A percentile compares a stretch with the other conserved stretches of the same genome.
phyloP scores from a whole-genome alignment of 2,113 vertebrate genomes.

The Pampusana beccarii region DNA sequence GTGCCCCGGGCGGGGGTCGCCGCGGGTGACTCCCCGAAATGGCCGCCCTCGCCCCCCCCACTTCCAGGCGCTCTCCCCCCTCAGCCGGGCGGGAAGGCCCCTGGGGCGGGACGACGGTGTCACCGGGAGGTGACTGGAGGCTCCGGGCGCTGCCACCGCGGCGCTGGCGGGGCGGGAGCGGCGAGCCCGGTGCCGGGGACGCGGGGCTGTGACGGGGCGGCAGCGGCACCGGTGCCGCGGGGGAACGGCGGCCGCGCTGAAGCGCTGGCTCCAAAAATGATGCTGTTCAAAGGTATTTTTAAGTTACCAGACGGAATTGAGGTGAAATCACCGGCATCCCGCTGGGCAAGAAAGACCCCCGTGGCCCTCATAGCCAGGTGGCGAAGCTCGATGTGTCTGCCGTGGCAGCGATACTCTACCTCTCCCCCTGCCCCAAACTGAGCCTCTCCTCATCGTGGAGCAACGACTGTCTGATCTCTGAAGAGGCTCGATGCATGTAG shows the following conservation, averaged over 20 bases:
- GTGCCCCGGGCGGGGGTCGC: neutral
- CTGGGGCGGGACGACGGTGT: neutral
- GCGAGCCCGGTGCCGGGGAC: neutral
- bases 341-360: rapidly evolving
- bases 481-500: rapidly evolving
- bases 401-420: rapidly evolving
- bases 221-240: neutral
- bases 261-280: neutral
- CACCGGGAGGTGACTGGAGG: neutral
- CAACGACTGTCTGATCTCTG: rapidly evolving
- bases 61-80: too few relatives aligned
- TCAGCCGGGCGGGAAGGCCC: too few relatives aligned
- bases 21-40: neutral
- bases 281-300: neutral
- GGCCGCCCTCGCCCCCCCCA: neutral
- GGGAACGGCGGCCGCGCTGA: neutral
- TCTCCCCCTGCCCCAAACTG: neutral
- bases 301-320: neutral
- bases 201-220: neutral
- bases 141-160: neutral
- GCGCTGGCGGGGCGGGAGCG: neutral
- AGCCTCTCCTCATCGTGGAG: rapidly evolving
- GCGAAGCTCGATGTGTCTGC: rapidly evolving
- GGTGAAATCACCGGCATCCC: neutral
- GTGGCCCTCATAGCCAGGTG: rapidly evolving